Conservation (phyloP, 2,113 vertebrate species). For the Trichechus manatus region DNA sequence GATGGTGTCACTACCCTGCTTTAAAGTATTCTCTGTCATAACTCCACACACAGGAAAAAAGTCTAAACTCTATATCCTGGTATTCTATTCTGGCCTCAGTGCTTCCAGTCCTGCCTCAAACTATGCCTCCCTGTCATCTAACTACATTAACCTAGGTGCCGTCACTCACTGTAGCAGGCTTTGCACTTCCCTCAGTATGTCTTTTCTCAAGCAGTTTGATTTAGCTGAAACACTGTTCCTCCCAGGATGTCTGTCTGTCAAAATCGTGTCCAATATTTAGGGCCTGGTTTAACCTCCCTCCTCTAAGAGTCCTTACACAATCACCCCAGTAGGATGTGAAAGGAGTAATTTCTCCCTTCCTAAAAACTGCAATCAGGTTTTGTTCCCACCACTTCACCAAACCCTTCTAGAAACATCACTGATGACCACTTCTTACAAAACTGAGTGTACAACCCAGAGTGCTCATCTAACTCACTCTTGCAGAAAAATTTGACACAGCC, state of each 20-base stretch:
- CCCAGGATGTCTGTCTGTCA: not conserved
- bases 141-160: not conserved
- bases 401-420: not conserved
- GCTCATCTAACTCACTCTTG: not conserved
- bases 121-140: not conserved
- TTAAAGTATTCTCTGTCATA: too few relatives aligned
- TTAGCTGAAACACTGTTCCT: not conserved
- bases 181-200: not conserved
- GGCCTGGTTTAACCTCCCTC: not conserved
- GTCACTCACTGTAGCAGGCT: not conserved
- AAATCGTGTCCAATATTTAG: not conserved
- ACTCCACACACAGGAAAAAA: not conserved
- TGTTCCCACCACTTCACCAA: not conserved
- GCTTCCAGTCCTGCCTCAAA: not conserved
- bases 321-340: fast-evolving
- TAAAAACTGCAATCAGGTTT: not conserved
- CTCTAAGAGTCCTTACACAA: not conserved
- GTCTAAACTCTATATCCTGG: not conserved
- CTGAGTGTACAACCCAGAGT: fast-evolving
- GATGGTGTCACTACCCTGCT: not conserved
- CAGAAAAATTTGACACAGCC: fast-evolving
- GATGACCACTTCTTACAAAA: not conserved
- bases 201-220: not conserved
- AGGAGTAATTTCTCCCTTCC: too few relatives aligned
- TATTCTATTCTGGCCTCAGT: not conserved